Conservation (phyloP, 2,888 invertebrate genomes). For the Schrankia costaestrigalis region DNA sequence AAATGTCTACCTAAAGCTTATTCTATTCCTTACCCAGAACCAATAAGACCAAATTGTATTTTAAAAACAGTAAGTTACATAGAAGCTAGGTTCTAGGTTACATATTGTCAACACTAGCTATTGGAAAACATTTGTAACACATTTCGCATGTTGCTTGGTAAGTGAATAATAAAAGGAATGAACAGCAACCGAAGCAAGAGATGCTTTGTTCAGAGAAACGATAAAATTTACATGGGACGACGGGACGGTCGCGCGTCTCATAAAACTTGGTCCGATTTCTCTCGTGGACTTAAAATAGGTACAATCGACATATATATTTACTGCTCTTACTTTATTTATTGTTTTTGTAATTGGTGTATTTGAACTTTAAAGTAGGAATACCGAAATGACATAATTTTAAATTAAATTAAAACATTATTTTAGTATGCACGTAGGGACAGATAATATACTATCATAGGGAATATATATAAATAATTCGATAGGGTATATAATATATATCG, state of each 20-base stretch:
- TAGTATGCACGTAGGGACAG: too few species aligned
- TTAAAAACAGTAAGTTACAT: slow-evolving; percentile 8
- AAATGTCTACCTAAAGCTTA: too few species aligned
- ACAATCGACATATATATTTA: slow-evolving; percentile 29
- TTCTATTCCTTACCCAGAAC: slow-evolving; percentile 1
- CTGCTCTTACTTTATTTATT: slow-evolving; percentile 30
- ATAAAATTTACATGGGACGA: slow-evolving; percentile 65
- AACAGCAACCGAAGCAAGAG: slow-evolving; percentile 29
- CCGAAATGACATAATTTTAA: too few species aligned
- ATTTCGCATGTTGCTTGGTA: slow-evolving; percentile 42
- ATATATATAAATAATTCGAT: too few species aligned
- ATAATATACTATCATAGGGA: too few species aligned
- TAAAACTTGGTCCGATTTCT: slow-evolving; percentile 46
- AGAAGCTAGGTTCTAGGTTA: background rate
- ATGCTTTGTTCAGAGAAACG: slow-evolving; percentile 44
- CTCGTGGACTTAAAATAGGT: slow-evolving; percentile 24
- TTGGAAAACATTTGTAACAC: slow-evolving; percentile 20
- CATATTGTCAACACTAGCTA: slow-evolving; percentile 8
- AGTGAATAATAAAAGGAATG: slow-evolving; percentile 42
- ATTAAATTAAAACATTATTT: too few species aligned
- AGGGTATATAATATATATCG: too few species aligned
- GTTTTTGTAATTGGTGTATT: slow-evolving; percentile 18
- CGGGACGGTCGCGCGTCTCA: slow-evolving; percentile 39
- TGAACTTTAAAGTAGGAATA: background rate
- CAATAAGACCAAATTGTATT: slow-evolving; percentile 8